Base-by-base conservation (phyloP, 2,113 vertebrate genomes). In the Heterocephalus glaber region DNA sequence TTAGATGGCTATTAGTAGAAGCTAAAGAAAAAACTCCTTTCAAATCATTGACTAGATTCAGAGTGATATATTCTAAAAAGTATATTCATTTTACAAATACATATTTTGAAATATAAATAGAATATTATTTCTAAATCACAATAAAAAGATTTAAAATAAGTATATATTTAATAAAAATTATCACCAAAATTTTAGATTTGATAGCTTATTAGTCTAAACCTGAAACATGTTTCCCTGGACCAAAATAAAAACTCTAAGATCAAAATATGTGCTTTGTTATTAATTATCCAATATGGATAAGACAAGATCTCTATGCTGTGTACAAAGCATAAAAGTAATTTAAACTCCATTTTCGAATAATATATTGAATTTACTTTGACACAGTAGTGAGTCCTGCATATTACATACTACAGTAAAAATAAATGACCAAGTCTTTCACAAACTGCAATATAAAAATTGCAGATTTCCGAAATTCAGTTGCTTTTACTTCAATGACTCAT, bases 321-420 rank as follows among this genome's bases (percentile, higher is more conserved):
- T 93, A 41, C 17, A 92, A 97, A 92, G 16, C 54, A 97, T 41
- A 94, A 91, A 94, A 95, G 76, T 84, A 95, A 88, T 63, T 95
- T 95, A 72, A 95, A 93, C 41, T 66, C 58, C 33, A 85, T 93
- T 88, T 97, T 94, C 61, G 96, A 92, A 87, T 87, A 93, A 65
- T 54, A 83, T 54, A 61, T 96, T 96, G 38, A 92, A 76, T 95
- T 90, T 95, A 92, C 41, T 95, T 70, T 47, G 70, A 95, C 56
- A 88, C 1, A 92, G 56, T 0, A 33, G 8, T 92, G 9, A 94
- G 61, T 56, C 41, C 47, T 92, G 17, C 49, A 96, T 74, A 90
- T 96, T 83, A 94, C 17, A 91, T 80, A 94, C 79, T 76, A 94
- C 6, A 95, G 82, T 76, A 58, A 97, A 95, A 74, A 72, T 58